Conservation (phyloP, 2,113 vertebrate species). For the Mustela lutreola region DNA sequence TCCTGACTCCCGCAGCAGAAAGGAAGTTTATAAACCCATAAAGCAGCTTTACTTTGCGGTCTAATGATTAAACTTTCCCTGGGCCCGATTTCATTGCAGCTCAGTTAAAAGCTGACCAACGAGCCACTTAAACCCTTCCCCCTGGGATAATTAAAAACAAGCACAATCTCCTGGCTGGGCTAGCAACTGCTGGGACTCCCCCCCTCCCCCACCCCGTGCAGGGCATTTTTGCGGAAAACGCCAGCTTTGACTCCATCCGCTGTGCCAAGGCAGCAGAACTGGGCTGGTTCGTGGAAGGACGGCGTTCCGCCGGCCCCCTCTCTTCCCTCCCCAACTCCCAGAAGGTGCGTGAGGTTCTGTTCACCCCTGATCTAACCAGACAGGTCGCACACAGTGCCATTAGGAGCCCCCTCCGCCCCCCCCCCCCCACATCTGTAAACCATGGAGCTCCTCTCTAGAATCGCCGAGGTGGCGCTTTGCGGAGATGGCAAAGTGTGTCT, state of each 20-base stretch:
- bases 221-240: not conserved
- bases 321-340: not conserved
- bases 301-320: not conserved
- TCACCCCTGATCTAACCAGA: not conserved
- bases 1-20: not conserved
- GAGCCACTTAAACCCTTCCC: not conserved
- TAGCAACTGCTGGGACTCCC: not conserved
- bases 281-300: not conserved
- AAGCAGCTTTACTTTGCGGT: not conserved
- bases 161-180: not conserved
- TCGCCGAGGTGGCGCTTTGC: not conserved
- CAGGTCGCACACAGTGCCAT: not conserved
- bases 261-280: not conserved
- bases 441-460: not conserved
- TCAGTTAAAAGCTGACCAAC: constrained; percentile 60
- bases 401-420: too few relatives aligned
- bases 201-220: too few relatives aligned
- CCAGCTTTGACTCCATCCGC: not conserved
- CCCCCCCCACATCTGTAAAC: too few relatives aligned
- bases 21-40: not conserved
- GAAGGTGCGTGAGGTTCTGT: not conserved
- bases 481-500: not conserved
- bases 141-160: constrained; percentile 1
- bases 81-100: not conserved
- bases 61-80: constrained; percentile 55